phyloP scores from a whole-genome alignment of 1,140 invertebrate species.

The Megathymus violae region DNA sequence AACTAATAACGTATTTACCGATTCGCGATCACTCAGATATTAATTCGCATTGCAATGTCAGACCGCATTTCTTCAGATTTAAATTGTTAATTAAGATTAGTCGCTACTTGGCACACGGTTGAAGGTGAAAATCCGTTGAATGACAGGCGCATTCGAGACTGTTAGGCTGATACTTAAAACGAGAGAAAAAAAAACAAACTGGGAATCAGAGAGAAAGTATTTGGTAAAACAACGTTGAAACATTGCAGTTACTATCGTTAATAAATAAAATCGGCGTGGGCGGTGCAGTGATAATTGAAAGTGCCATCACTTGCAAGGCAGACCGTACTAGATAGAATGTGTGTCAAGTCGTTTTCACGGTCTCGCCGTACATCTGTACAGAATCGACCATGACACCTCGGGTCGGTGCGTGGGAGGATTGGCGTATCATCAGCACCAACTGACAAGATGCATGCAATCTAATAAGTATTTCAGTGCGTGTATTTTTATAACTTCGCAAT shows the following conservation, averaged over 20 bases:
- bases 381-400: conserved; percentile 64
- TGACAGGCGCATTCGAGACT: conserved; percentile 68
- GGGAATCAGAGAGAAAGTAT: conserved; percentile 73
- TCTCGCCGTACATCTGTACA: conserved; percentile 60
- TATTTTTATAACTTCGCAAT: not conserved
- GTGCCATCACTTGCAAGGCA: conserved; percentile 68
- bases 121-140: conserved; percentile 67
- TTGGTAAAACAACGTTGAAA: conserved; percentile 57
- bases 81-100: conserved; percentile 72
- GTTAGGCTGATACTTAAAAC: conserved; percentile 54
- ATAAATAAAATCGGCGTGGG: conserved; percentile 57
- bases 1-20: conserved; percentile 52
- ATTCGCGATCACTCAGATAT: conserved; percentile 42
- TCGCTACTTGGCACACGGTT: conserved; percentile 55
- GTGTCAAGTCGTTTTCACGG: conserved; percentile 76
- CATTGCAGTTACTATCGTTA: conserved; percentile 67
- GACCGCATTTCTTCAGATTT: conserved; percentile 49
- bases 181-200: conserved; percentile 56
- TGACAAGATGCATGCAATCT: conserved; percentile 20
- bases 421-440: conserved; percentile 44
- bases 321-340: conserved; percentile 68
- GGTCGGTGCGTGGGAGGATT: conserved; percentile 44
- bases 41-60: conserved; percentile 65
- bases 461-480: not conserved
- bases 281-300: conserved; percentile 77